Evolutionary conservation across 2,888 invertebrate genomes (phyloP), one percentile per base, ranked within the genome.

Genomic region (Phasia obesa): DNA sequence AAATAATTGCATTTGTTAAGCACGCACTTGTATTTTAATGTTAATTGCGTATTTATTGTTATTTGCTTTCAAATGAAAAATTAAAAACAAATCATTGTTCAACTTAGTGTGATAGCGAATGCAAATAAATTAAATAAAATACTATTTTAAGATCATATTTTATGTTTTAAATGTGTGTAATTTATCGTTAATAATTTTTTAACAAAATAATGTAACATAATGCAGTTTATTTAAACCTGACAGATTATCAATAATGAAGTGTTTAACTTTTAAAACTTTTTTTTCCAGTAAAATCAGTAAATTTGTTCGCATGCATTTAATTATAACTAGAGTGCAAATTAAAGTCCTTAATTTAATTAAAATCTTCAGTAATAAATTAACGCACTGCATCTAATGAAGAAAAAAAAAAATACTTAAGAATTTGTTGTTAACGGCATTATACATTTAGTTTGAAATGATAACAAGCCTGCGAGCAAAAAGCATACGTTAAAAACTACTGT

Each of bases 161-260:
- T 71, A 15, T 27, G 21, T 65, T 55, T 2, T 13, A 42, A 55
- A 59, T 47, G 21, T 49, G 69, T 70, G 57, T 75, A 74, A 80
- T 75, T 80, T 69, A 75, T 80, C 55, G 74, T 80, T 64, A 75
- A 70, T 70, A 80, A 80, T 70, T 74, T 31, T 64, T 53, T 73
- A 44, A 60, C 60, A 47, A 79, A 79, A 62, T 57, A 70, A 57
- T 38, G 55, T 57, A 21, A 65, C 21, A 49, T 35, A 31, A 25
- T 42, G n/a, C 27, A 27, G 17, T 47, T 49, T 19, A 38, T 67
- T 69, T 55, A 53, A 35, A 23, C 38, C 15, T 13, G 21, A 23
- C 4, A 17, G 23, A 65, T 49, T 35, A 31, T 47, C 53, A 53
- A 42, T 67, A 38, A 67, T 62, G 21, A 47, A 27, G 31, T 35